phyloP scores from a whole-genome alignment of 2,888 invertebrate genomes.

The Kuschelorhynchus macadamiae region DNA sequence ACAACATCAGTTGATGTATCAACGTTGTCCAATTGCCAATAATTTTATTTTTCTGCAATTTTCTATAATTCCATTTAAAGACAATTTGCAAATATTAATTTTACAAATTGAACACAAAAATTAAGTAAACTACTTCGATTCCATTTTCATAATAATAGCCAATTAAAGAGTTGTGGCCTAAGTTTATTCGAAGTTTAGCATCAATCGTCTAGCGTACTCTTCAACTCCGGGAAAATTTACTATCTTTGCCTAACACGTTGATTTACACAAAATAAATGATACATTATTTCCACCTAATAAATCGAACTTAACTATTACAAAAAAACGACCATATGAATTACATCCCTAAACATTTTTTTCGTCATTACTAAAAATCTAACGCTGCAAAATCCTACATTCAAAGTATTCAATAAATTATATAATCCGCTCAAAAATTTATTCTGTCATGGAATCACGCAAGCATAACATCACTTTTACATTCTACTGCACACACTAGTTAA shows the following conservation, averaged over 20 bases:
- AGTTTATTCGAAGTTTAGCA: too few species aligned
- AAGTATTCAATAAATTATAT: slow-evolving; percentile 11
- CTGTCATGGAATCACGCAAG: slow-evolving; percentile 28
- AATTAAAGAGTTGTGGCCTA: too few species aligned
- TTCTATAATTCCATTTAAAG: too few species aligned
- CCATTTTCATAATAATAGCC: too few species aligned
- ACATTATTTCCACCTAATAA: slow-evolving; percentile 14
- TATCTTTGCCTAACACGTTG: slow-evolving; percentile 8
- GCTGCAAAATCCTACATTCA: slow-evolving; percentile 1
- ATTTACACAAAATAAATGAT: slow-evolving; percentile 6
- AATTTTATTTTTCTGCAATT: too few species aligned
- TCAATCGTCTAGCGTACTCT: too few species aligned
- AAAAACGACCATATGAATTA: neutral
- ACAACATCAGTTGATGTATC: too few species aligned
- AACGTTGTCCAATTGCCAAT: too few species aligned
- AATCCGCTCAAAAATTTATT: neutral
- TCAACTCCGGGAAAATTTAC: too few species aligned
- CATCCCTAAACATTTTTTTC: neutral
- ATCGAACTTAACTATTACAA: slow-evolving; percentile 15
- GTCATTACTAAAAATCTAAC: neutral
- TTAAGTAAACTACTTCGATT: too few species aligned
- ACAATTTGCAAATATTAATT: too few species aligned
- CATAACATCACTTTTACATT: slow-evolving; percentile 7
- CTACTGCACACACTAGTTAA: neutral
- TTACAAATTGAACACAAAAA: too few species aligned